These are phyloP conservation scores for Meta bourneti DNA, from an alignment of 2,888 invertebrate genomes.

Conservation along the genomic window DNA sequence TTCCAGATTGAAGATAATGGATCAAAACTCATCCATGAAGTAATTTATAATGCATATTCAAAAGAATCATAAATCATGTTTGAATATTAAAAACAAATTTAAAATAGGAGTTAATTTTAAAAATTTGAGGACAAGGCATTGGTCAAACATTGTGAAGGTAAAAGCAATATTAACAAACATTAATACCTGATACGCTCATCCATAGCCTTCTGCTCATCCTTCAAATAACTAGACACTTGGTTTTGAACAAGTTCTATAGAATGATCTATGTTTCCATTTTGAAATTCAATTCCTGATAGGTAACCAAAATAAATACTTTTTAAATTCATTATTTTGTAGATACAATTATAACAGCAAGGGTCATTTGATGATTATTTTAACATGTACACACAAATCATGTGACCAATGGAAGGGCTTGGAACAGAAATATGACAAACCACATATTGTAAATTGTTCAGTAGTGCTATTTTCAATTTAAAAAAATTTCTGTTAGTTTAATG, in stretches of 20 bases:
- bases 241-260: slow-evolving; percentile 85
- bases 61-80: neutral
- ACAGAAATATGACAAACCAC: too few species aligned
- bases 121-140: too few species aligned
- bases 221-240: slow-evolving; percentile 86
- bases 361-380: neutral
- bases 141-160: neutral
- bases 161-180: neutral
- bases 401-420: too few species aligned
- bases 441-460: too few species aligned
- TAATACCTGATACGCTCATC: slow-evolving; percentile 86
- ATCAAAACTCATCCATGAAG: neutral
- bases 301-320: neutral
- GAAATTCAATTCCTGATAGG: slow-evolving; percentile 58
- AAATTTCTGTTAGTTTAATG: too few species aligned
- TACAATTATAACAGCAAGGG: neutral
- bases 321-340: neutral
- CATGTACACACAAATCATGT: too few species aligned
- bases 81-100: neutral
- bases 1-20: too few species aligned
- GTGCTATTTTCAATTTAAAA: too few species aligned
- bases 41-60: neutral
- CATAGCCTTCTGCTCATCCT: slow-evolving; percentile 86
- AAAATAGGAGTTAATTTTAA: neutral
- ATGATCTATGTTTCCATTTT: slow-evolving; percentile 82